phyloP scores from a whole-genome alignment of 2,888 invertebrate species.

The Pachliopta kotzebuea region DNA sequence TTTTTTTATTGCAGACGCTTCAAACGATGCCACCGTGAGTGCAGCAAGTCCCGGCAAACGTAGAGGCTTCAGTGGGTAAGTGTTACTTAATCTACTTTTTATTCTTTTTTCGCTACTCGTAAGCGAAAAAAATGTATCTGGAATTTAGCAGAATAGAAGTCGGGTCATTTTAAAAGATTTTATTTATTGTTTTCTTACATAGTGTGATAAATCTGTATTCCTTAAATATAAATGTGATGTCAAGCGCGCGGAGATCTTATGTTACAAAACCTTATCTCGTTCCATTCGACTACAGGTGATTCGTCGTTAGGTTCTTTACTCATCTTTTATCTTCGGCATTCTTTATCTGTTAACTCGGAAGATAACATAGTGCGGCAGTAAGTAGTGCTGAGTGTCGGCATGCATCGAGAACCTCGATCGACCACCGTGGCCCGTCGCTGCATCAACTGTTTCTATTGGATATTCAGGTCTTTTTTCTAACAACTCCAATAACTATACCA shows the following conservation, averaged over 20 bases:
- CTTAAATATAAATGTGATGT: neutral
- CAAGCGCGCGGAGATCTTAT: neutral
- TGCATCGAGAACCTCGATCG: slow-evolving; percentile 6
- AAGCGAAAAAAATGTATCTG: neutral
- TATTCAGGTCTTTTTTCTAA: slow-evolving; percentile 33
- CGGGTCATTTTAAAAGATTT: neutral
- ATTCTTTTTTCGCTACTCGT: slow-evolving; percentile 3
- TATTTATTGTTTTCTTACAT: too few species aligned
- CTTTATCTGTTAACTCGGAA: slow-evolving; percentile 52
- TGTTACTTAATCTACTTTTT: slow-evolving; percentile 12
- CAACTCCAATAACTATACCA: neutral
- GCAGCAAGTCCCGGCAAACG: slow-evolving; percentile 92
- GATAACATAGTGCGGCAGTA: slow-evolving; percentile 39
- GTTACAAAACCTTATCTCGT: slow-evolving; percentile 38
- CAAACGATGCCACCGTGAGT: slow-evolving; percentile 80
- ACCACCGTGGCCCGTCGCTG: slow-evolving; percentile 28
- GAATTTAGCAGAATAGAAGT: too few species aligned
- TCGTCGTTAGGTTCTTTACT: slow-evolving; percentile 52
- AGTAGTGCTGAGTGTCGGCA: slow-evolving; percentile 37
- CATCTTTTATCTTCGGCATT: slow-evolving; percentile 57
- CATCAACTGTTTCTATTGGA: slow-evolving; percentile 32
- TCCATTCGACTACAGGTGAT: slow-evolving; percentile 36
- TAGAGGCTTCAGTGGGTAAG: slow-evolving; percentile 33
- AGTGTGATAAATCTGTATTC: neutral
- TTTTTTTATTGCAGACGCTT: slow-evolving; percentile 80